Evolutionary conservation across 2,113 vertebrate genomes (phyloP), one percentile per base, ranked within the genome.

Genomic region (Pomatorhinus ruficollis): DNA sequence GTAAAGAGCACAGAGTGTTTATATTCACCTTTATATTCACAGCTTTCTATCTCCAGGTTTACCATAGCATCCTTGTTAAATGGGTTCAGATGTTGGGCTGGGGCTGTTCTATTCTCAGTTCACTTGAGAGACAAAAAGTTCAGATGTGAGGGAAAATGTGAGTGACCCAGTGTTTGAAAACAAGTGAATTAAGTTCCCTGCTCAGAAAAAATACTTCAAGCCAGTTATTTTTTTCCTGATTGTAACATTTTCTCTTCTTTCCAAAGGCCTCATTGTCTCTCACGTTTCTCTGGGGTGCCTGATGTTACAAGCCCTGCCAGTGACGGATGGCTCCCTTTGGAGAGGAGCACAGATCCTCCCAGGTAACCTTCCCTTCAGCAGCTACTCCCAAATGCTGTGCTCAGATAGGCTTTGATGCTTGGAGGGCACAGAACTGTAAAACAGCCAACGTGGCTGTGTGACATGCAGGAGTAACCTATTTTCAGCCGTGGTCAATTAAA

Each of bases 361-460:
- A 93, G 52, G 85, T 79, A 88, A 87, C 39, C 14, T 57, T 60
- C 20, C 22, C 24, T 2, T 2, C 40, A 40, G 47, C 40, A 37
- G n/a, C 0, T 0, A 33, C n/a, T 81, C 81, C 60, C 65, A 42
- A 90, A 53, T 44, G 54, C 30, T 0, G 0, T 54, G 39, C 39
- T 80, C 6, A 9, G 24, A 10, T 83, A 1, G 0, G n/a, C 68
- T 83, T 42, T 74, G 64, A 21, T 1, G 2, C 54, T 31, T 33
- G 47, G 30, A 74, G 59, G 44, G 42, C 1, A 0, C 25, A n/a
- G 50, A 75, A 40, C 39, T 56, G 65, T 63, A 28, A 28, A 90
- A 9, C 35, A 84, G 69, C 23, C 2, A 0, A 3, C 0, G 0
- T 1, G 12, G 49, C 54, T 71, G 39, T 2, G 0, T 37, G 57